Conservation (phyloP, 2,888 invertebrate genomes). For the Elysia crispata region DNA sequence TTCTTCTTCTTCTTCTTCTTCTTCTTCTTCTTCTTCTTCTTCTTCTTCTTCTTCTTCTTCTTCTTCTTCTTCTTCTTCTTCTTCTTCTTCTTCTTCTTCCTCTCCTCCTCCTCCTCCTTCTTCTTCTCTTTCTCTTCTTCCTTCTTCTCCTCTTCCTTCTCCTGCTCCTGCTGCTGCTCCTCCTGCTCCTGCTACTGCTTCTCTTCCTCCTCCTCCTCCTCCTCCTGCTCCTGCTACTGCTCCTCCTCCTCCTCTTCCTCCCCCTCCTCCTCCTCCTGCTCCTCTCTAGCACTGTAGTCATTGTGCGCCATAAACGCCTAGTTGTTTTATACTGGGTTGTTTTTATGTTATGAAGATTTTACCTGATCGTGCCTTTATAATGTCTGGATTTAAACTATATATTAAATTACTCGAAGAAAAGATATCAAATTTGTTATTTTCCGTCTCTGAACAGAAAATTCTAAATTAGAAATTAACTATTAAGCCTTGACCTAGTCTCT, state of each 20-base stretch:
- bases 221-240: not conserved
- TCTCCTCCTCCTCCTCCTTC: slow-evolving; percentile 5
- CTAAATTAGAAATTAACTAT: no score
- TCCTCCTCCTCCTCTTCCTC: not conserved
- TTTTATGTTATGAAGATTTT: no score
- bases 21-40: slow-evolving; percentile 19
- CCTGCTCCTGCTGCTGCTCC: not conserved
- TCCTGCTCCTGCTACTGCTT: not conserved
- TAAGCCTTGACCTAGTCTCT: no score
- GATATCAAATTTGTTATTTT: no score
- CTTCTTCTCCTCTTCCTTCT: slow-evolving; percentile 5
- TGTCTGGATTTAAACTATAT: no score
- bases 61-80: slow-evolving; percentile 13
- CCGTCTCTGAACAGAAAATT: no score
- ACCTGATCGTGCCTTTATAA: no score
- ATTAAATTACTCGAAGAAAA: no score
- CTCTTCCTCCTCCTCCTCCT: slow-evolving; percentile 7
- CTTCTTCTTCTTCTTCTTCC: slow-evolving; percentile 10
- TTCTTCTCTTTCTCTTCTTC: not conserved
- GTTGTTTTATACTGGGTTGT: no score
- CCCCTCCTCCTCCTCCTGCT: no score
- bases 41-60: slow-evolving; percentile 19
- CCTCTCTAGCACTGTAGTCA: no score
- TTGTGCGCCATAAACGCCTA: no score
- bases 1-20: slow-evolving; percentile 12